Evolutionary conservation across 2,888 invertebrate species (phyloP), one percentile per base, ranked within the genome.

Genomic region (Busseola fusca): DNA sequence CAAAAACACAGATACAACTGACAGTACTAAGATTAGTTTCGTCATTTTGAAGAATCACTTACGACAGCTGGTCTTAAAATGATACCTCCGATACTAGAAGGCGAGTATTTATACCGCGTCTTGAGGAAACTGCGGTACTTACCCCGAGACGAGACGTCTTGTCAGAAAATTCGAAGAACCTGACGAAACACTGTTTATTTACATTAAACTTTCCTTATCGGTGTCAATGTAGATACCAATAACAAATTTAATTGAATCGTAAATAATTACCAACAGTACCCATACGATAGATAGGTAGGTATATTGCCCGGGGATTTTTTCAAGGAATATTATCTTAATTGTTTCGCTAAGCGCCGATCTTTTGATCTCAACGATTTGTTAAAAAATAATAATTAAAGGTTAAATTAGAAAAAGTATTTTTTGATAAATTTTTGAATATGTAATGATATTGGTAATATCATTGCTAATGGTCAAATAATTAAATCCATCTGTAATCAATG

Each of bases 81-180:
- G 73, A 80, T 77, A 16, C 34, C 42, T 52, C 16, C 1, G 40
- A 50, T n/a, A 21, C 4, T 30, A 10, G 1, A n/a, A 12, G 34
- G 1, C 9, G 40, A 21, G 82, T 81, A 81, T 81, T 67, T 80
- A 80, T 80, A 80, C 64, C 3, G 3, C 21, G 9, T 64, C 16
- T 37, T 73, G 37, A 80, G 79, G 82, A 81, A 73, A 79, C 48
- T n/a, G 21, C 54, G 79, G 82, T 81, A 34, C 64, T 45, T 81
- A 62, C 34, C 73, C 78, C 16, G 34, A 54, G 52, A 7, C 37
- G 30, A 72, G 25, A 65, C 27, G 56, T 9, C 18, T 64, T 40
- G 6, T 25, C 0, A 42, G 64, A 66, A 81, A 69, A 30, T 48
- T 73, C 69, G 69, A 80, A 80, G 57, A 81, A 80, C 79, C 73